Conservation (phyloP, 2,797 vertebrate genomes). For the Apogon talboti region DNA sequence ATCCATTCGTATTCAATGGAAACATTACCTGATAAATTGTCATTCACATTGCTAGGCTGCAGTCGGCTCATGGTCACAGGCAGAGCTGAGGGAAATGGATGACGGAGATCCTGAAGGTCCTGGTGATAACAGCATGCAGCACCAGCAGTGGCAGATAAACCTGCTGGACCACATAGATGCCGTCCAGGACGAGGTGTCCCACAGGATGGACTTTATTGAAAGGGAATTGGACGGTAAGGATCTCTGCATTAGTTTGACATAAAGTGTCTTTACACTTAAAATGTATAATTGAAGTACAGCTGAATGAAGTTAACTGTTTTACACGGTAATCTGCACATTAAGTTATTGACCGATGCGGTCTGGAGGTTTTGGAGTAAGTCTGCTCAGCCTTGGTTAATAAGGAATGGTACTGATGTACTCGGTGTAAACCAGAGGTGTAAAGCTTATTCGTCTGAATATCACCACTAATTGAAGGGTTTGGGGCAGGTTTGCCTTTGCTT, state of each 20-base stretch:
- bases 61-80: constrained; percentile 54
- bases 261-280: background rate
- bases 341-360: background rate
- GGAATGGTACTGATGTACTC: too few species aligned
- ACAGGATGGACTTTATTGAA: constrained; percentile 98
- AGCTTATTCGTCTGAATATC: too few species aligned
- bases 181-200: constrained; percentile 93
- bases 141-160: constrained; percentile 94
- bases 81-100: constrained; percentile 62
- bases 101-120: constrained; percentile 37
- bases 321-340: background rate
- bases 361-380: too few species aligned
- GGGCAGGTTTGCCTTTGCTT: too few species aligned
- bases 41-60: constrained; percentile 49
- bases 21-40: background rate
- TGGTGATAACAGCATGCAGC: constrained; percentile 68
- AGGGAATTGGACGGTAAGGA: constrained; percentile 92
- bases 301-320: too few species aligned
- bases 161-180: constrained; percentile 93
- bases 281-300: too few species aligned
- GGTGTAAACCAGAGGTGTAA: too few species aligned
- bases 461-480: too few species aligned
- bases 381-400: too few species aligned
- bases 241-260: background rate
- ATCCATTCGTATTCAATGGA: background rate